Evolutionary conservation across 2,888 invertebrate genomes (phyloP), one percentile per base, ranked within the genome.

Genomic region (Tiliacea citrago): DNA sequence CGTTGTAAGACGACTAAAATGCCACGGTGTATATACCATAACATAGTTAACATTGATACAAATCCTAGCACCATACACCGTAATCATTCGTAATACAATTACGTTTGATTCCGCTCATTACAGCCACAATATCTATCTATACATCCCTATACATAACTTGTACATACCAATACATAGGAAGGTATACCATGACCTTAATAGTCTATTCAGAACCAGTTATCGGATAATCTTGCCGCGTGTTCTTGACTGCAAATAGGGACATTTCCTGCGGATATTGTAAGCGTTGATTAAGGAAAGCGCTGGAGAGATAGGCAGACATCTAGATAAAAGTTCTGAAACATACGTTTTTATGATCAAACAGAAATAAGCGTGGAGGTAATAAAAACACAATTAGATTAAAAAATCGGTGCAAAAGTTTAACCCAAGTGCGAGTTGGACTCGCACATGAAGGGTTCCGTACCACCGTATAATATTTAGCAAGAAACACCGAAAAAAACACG

Each of bases 221-320:
- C 79, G 67, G 63, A 65, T 82, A 68, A 80, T 82, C 70, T 82
- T 63, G 77, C 58, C 47, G 18, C 67, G 77, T 65, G 79, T 67
- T 80, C 79, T 63, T 39, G 79, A 82, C 82, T 82, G 70, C 53
- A 53, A 80, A 80, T 77, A 21, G 70, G 62, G 42, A 63, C 62
- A 65, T 82, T 80, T 77, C 82, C 82, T 29, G 16, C 57, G 79
- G 82, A 80, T 68, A 80, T 82, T 65, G 53, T 35, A n/a, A 18
- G 10, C 78, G 61, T 73, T 66, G 65, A 73, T 68, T 83, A 69
- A 62, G 61, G 57, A 29, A 77, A 80, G 18, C 29, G 68, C 81
- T 68, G 75, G 58, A 18, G 49, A 57, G 66, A 74, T 73, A 67
- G 24, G 45, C 18, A 62, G 10, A 24, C 0, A 13, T 7, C 35